phyloP scores from a whole-genome alignment of 2,797 vertebrate species.

The Mus caroli region DNA sequence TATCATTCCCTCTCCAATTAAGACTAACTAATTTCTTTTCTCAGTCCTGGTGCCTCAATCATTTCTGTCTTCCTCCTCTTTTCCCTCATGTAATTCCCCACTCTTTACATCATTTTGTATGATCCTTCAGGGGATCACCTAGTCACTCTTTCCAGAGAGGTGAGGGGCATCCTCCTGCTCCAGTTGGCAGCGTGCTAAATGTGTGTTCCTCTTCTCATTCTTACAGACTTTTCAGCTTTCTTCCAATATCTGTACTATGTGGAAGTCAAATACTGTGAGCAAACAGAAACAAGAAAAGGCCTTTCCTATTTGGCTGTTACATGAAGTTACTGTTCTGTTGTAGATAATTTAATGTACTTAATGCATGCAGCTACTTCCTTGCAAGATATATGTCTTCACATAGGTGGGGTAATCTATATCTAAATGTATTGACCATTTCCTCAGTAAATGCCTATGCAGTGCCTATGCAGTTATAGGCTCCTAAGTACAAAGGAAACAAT shows the following conservation, averaged over 20 bases:
- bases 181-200: neutral
- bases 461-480: neutral
- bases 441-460: neutral
- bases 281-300: neutral
- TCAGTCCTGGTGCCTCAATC: slow-evolving; percentile 52
- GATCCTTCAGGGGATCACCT: slow-evolving; percentile 55
- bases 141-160: slow-evolving; percentile 7
- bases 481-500: slow-evolving; percentile 12
- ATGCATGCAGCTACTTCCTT: neutral
- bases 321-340: neutral
- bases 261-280: neutral
- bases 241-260: neutral
- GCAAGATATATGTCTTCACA: neutral
- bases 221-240: neutral
- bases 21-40: slow-evolving; percentile 51
- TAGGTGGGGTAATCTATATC: neutral
- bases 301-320: neutral
- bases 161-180: neutral
- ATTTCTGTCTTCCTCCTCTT: slow-evolving; percentile 24
- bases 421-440: neutral
- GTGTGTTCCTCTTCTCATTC: neutral
- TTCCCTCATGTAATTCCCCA: slow-evolving; percentile 14
- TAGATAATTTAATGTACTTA: neutral
- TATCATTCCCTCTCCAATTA: slow-evolving; percentile 68
- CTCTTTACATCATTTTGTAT: slow-evolving; percentile 59